Percentiles rank a stretch among this genome's conserved stretches.
phyloP scores from a whole-genome alignment of 1,140 invertebrate genomes.

The Heliconius melpomene region DNA sequence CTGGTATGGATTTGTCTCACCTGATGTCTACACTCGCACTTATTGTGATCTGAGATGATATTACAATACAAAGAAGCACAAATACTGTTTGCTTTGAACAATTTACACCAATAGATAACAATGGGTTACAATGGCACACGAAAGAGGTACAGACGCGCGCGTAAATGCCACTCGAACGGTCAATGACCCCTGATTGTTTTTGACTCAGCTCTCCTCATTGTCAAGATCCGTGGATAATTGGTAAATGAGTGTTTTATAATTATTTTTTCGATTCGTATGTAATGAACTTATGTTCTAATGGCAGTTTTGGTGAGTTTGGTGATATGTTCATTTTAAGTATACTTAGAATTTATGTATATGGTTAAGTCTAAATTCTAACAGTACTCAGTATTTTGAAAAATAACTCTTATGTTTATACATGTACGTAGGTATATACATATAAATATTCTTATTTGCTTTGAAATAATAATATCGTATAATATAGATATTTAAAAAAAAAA shows the following conservation, averaged over 20 bases:
- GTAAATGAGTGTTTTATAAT: constrained; percentile 34
- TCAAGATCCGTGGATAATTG: constrained; percentile 46
- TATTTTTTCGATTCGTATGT: constrained; percentile 23
- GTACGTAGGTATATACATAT: too few species aligned
- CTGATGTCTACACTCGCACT: constrained; percentile 36
- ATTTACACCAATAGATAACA: constrained; percentile 64
- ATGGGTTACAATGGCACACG: constrained; percentile 66
- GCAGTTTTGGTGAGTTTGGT: too few species aligned
- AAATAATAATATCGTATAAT: too few species aligned
- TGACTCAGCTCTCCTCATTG: constrained; percentile 44
- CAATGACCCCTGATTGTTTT: constrained; percentile 58
- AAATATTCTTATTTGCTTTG: too few species aligned
- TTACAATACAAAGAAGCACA: constrained; percentile 50
- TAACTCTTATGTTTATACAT: too few species aligned
- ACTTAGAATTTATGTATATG: too few species aligned
- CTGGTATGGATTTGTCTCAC: constrained; percentile 14
- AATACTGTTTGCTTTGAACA: constrained; percentile 55
- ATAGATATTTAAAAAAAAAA: not conserved
- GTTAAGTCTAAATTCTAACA: too few species aligned
- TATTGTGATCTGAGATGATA: constrained; percentile 61
- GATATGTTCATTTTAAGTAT: too few species aligned
- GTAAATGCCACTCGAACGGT: constrained; percentile 57
- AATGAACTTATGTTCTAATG: not conserved
- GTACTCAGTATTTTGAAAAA: too few species aligned
- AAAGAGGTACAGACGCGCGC: constrained; percentile 62